Percentiles rank a stretch among this genome's conserved stretches.
Evolutionary conservation across 37 sponge, comb jelly and placozoan genomes (phyloP).

Genomic region (Sycon ciliatum): DNA sequence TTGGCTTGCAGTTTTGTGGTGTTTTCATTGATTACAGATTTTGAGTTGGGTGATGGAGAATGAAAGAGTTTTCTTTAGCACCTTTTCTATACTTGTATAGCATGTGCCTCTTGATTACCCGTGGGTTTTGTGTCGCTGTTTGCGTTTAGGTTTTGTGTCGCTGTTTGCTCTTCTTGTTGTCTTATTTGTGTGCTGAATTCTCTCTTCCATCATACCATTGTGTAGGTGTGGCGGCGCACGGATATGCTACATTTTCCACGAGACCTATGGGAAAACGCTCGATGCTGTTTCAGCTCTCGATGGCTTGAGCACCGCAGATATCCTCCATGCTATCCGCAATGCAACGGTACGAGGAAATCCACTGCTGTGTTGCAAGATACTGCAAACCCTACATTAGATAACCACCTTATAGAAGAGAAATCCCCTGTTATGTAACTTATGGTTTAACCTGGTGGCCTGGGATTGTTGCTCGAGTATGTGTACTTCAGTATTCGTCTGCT

Average conservation of each 20-base stretch:
- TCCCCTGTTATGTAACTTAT: background rate
- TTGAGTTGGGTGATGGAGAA: background rate
- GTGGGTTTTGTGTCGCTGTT: background rate
- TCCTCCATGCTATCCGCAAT: constrained; percentile 81
- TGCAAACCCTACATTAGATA: too few relatives aligned
- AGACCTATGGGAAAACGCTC: constrained; percentile 63
- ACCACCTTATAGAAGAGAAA: background rate
- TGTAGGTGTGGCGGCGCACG: constrained; percentile 79
- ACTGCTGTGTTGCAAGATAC: too few relatives aligned
- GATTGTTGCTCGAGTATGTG: too few relatives aligned
- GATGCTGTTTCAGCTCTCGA: constrained; percentile 62
- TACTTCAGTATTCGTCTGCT: too few relatives aligned
- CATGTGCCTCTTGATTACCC: too few relatives aligned
- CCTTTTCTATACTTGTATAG: too few relatives aligned
- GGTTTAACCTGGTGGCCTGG: background rate
- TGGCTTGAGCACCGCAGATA: constrained; percentile 64
- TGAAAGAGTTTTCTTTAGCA: background rate
- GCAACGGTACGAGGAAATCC: constrained; percentile 48
- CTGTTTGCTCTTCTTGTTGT: too few relatives aligned
- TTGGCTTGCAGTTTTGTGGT: too few relatives aligned
- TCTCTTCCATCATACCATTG: background rate
- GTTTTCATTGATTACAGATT: too few relatives aligned
- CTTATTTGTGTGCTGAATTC: too few relatives aligned
- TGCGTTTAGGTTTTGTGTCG: background rate
- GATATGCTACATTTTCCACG: constrained; percentile 90